Evolutionary conservation across 2,797 vertebrate species (phyloP).

Genomic region (Myotis myotis): DNA sequence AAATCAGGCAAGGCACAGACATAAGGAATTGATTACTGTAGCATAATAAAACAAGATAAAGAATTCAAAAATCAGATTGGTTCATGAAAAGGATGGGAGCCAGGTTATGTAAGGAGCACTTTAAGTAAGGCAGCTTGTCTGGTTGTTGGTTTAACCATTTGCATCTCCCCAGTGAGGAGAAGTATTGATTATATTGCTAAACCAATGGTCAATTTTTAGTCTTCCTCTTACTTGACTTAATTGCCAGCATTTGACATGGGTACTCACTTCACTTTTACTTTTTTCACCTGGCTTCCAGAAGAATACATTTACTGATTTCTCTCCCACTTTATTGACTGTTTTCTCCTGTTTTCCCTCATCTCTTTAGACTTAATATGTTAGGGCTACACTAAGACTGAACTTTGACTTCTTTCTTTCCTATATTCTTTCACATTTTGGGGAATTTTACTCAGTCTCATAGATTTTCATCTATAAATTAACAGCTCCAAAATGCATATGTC

Average conservation of each 20-base stretch:
- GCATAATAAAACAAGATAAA: background rate
- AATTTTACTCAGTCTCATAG: background rate
- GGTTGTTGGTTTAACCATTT: background rate
- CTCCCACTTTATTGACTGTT: background rate
- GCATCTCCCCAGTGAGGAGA: background rate
- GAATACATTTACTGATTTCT: background rate
- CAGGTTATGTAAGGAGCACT: background rate
- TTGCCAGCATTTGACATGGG: background rate
- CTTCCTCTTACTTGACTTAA: background rate
- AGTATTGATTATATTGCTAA: conserved; percentile 9
- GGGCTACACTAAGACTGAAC: background rate
- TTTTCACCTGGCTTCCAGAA: background rate
- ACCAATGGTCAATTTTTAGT: background rate
- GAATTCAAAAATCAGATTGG: conserved; percentile 1
- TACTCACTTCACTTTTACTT: background rate
- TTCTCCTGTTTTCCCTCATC: background rate
- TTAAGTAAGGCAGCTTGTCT: background rate
- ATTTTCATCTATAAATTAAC: background rate
- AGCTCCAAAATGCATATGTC: background rate
- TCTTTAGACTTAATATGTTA: background rate
- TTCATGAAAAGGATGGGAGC: background rate
- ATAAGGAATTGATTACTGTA: background rate
- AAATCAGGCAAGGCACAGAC: background rate
- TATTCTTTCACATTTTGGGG: background rate
- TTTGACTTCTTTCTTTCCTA: background rate